These are phyloP conservation scores for Volucella inanis DNA, from an alignment of 2,888 invertebrate species.

Conservation along the genomic window DNA sequence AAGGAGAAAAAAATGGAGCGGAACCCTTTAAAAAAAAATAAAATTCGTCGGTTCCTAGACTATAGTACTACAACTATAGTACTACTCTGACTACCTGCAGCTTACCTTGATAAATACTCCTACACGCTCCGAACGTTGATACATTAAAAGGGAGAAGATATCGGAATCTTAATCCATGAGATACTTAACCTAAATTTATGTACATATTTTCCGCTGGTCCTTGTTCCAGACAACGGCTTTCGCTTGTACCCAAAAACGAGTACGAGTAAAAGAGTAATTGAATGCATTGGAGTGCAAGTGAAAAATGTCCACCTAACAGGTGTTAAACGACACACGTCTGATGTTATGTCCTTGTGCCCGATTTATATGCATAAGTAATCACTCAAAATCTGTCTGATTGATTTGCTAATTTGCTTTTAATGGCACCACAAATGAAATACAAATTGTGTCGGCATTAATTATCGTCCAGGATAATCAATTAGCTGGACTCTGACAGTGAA, in stretches of 20 bases:
- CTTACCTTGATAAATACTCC: neutral
- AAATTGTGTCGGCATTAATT: conserved; percentile 38
- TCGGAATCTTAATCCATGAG: neutral
- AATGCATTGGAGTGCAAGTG: conserved; percentile 13
- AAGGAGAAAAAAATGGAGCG: neutral
- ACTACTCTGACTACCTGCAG: no score
- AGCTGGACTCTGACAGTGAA: neutral
- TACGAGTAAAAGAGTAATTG: conserved; percentile 3
- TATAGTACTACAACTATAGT: no score
- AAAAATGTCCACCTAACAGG: neutral
- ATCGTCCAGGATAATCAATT: conserved; percentile 46
- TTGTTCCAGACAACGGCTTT: neutral
- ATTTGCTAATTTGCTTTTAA: conserved; percentile 45
- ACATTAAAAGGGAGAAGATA: neutral
- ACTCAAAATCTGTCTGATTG: neutral
- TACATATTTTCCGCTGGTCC: neutral
- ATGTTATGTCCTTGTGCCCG: neutral
- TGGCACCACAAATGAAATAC: conserved; percentile 11
- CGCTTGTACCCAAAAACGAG: neutral
- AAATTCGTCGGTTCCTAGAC: neutral
- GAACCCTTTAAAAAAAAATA: neutral
- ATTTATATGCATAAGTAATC: neutral
- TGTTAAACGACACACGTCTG: neutral
- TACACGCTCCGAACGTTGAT: neutral
- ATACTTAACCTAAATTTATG: conserved; percentile 20